Evolutionary conservation across 2,113 vertebrate species (phyloP).

Genomic region (Anser brachyrhynchus): DNA sequence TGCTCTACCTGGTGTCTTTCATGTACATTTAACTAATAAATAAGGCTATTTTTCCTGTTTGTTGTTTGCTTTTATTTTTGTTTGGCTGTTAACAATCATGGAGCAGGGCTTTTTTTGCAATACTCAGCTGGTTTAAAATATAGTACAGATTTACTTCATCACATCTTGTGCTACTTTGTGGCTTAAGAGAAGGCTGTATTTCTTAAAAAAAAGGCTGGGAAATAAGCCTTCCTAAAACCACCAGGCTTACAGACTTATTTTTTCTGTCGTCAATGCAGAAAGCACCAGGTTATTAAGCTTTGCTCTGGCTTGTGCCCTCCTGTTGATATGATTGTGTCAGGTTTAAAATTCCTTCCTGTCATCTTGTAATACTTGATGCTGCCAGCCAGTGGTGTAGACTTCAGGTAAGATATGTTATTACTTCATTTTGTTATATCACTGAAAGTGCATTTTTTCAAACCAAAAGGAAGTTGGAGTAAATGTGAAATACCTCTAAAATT

Average conservation of each 20-base stretch:
- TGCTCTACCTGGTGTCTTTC: not conserved
- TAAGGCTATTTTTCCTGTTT: not conserved
- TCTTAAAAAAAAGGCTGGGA: not conserved
- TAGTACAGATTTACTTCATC: not conserved
- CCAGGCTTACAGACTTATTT: slow-evolving; percentile 55
- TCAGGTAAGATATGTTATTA: slow-evolving; percentile 39
- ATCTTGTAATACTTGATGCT: slow-evolving; percentile 42
- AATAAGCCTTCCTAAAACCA: slow-evolving; percentile 1
- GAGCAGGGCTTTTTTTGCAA: not conserved
- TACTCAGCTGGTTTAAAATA: not conserved
- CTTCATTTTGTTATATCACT: not conserved
- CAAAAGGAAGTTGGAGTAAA: not conserved
- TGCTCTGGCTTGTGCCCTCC: slow-evolving; percentile 5
- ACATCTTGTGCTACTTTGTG: not conserved
- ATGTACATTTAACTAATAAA: not conserved
- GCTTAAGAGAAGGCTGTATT: not conserved
- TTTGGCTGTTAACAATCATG: not conserved
- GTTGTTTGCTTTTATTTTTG: not conserved
- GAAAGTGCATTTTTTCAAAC: not conserved
- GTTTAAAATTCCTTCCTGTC: slow-evolving; percentile 66
- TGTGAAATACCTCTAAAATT: not conserved
- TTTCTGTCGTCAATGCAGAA: slow-evolving; percentile 27
- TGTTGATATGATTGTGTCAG: slow-evolving; percentile 50
- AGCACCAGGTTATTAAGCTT: slow-evolving; percentile 59
- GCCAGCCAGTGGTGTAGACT: not conserved